These are phyloP conservation scores for Irena cyanogastra DNA, from an alignment of 2,113 vertebrate genomes.

Conservation along the genomic window DNA sequence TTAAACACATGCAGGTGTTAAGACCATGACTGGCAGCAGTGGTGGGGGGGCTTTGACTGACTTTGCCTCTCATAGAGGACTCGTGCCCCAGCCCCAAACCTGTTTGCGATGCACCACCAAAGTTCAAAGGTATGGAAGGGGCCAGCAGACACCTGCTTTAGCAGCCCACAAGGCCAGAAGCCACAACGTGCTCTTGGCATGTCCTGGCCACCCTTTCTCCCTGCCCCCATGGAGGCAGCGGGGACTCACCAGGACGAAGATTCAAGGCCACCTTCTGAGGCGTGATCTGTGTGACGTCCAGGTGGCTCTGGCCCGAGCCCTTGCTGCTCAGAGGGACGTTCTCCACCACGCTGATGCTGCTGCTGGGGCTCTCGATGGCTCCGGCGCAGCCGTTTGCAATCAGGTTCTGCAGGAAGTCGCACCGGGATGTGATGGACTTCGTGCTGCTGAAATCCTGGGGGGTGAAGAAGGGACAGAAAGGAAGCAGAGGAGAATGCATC, in stretches of 20 bases:
- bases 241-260: conserved; percentile 84
- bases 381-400: conserved; percentile 76
- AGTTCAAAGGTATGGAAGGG: not conserved
- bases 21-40: not conserved
- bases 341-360: conserved; percentile 69
- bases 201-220: not conserved
- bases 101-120: not conserved
- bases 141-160: not conserved
- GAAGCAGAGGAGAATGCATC: not conserved
- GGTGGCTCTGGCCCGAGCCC: conserved; percentile 72
- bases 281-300: conserved; percentile 84
- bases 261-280: conserved; percentile 87
- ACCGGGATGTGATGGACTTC: conserved; percentile 79
- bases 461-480: not conserved
- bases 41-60: not conserved
- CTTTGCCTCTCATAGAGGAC: not conserved
- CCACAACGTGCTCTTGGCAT: fast-evolving
- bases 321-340: conserved; percentile 84
- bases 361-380: conserved; percentile 79
- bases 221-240: fast-evolving
- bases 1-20: not conserved
- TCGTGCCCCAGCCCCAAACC: not conserved
- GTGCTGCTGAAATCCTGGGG: conserved; percentile 82
- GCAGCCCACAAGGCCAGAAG: not conserved
- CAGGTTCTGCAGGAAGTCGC: conserved; percentile 85